Conservation (phyloP, 2,113 vertebrate species). For the Fulica atra region DNA sequence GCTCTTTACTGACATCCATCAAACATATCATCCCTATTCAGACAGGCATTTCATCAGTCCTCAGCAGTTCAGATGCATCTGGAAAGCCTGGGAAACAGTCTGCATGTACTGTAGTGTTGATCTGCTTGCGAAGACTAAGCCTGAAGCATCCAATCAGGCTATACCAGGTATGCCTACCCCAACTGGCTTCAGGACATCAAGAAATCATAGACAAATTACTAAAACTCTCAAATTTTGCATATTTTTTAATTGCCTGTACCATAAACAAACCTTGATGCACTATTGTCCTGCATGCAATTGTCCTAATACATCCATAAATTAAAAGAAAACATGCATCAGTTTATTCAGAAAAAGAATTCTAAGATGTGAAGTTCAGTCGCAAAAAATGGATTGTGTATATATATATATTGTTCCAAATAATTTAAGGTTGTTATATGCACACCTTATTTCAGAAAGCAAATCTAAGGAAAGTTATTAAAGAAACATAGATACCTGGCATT, state of each 20-base stretch:
- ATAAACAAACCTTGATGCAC: background rate
- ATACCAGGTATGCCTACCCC: background rate
- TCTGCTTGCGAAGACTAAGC: background rate
- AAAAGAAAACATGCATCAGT: background rate
- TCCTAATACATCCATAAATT: background rate
- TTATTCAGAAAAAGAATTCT: background rate
- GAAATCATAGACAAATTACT: background rate
- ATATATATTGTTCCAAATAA: background rate
- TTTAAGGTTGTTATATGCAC: background rate
- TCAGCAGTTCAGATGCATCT: background rate
- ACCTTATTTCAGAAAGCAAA: background rate
- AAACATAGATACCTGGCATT: background rate
- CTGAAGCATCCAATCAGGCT: background rate
- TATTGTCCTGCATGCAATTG: background rate
- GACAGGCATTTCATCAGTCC: background rate
- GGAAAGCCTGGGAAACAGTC: background rate
- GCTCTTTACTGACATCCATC: accelerated
- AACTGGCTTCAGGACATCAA: background rate
- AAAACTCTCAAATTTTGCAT: background rate
- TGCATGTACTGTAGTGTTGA: background rate
- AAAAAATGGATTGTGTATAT: background rate
- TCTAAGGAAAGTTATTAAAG: background rate
- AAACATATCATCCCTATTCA: background rate
- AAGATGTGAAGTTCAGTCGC: background rate
- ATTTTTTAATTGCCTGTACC: background rate